Evolutionary conservation across 1,140 invertebrate species (phyloP).

Genomic region (Araneus ventricosus): DNA sequence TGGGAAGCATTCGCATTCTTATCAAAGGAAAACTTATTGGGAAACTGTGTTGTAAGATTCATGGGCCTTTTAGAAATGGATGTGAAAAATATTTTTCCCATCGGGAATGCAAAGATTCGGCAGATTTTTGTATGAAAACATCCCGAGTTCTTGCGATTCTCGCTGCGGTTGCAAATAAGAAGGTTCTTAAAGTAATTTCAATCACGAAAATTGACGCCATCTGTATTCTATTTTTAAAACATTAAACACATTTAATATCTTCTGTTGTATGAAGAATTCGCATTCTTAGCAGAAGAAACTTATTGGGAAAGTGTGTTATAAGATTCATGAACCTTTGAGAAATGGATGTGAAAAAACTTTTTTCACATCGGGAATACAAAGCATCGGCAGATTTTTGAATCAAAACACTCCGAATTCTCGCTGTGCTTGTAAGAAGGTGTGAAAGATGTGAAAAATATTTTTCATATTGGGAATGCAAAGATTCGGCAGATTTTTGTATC

Average conservation of each 20-base stretch:
- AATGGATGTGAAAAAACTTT: no score
- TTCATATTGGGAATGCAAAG: not conserved
- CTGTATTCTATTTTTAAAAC: no score
- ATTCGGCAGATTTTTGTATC: not conserved
- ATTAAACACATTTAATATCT: no score
- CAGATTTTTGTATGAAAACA: not conserved
- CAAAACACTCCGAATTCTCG: no score
- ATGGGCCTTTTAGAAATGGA: not conserved
- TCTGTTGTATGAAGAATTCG: not conserved
- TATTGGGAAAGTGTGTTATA: not conserved
- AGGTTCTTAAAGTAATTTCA: no score
- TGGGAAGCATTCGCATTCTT: not conserved
- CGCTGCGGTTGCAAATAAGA: no score
- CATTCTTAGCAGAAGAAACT: not conserved
- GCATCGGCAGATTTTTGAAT: no score
- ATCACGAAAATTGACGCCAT: no score
- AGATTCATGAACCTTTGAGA: not conserved
- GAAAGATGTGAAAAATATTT: not conserved
- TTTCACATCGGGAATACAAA: no score
- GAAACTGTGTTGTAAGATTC: not conserved
- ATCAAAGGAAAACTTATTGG: not conserved
- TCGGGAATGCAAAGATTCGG: not conserved
- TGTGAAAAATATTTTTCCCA: not conserved
- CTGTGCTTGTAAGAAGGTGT: no score
- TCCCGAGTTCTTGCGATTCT: not conserved